Percentiles rank a stretch among this genome's conserved stretches.
phyloP scores from a whole-genome alignment of 2,113 vertebrate species.

The Xyliphius kryptos region DNA sequence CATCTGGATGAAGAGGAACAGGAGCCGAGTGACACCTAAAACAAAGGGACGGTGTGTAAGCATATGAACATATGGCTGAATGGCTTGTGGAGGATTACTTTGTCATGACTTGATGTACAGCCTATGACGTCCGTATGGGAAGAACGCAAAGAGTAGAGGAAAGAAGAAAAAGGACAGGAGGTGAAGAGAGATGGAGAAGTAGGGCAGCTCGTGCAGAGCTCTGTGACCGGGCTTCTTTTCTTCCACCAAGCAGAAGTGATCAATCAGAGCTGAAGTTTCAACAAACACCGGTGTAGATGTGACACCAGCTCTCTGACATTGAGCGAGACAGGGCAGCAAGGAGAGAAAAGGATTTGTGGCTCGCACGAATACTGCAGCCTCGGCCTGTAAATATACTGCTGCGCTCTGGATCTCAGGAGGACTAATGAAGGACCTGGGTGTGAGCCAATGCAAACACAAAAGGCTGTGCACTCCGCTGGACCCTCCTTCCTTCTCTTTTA shows the following conservation, averaged over 20 bases:
- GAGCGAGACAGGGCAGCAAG: neutral
- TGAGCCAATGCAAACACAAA: constrained; percentile 66
- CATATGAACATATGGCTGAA: constrained; percentile 1
- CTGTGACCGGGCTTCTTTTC: constrained; percentile 19
- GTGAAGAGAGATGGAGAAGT: constrained; percentile 25
- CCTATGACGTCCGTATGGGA: neutral
- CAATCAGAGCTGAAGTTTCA: constrained; percentile 44
- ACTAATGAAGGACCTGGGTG: constrained; percentile 65
- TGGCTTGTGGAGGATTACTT: constrained; percentile 10
- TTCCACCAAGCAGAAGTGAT: constrained; percentile 33
- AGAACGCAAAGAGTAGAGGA: constrained; percentile 1
- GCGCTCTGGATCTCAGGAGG: constrained; percentile 65
- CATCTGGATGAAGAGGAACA: constrained; percentile 23
- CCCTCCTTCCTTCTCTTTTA: constrained; percentile 45
- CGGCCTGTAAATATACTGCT: constrained; percentile 60
- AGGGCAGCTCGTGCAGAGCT: neutral
- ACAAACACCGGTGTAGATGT: constrained; percentile 46
- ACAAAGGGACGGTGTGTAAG: constrained; percentile 23
- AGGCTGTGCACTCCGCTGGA: constrained; percentile 22
- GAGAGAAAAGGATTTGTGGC: constrained; percentile 36
- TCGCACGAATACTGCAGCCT: constrained; percentile 41
- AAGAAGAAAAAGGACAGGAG: constrained; percentile 34
- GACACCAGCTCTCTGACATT: constrained; percentile 31
- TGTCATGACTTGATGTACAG: neutral
- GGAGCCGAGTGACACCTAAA: constrained; percentile 1